Conservation (phyloP, 2,888 invertebrate species). For the Amiota mariae region DNA sequence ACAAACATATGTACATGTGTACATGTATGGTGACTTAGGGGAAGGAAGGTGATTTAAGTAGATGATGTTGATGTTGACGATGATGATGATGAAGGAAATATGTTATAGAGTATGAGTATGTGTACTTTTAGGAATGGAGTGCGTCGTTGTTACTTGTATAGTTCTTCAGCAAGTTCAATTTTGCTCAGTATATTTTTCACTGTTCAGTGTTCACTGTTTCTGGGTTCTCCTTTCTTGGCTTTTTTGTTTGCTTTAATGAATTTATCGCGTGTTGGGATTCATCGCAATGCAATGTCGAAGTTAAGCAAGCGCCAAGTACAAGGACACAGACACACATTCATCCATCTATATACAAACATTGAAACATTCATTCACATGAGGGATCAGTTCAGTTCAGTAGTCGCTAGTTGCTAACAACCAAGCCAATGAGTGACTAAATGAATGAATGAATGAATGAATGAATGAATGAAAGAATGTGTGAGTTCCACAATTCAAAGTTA, state of each 20-base stretch:
- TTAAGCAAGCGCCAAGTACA: slow-evolving; percentile 26
- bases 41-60: too few relatives aligned
- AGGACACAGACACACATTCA: background rate
- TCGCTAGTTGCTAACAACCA: background rate
- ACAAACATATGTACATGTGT: too few relatives aligned
- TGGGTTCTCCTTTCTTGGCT: background rate
- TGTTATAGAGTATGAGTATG: background rate
- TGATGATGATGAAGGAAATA: too few relatives aligned
- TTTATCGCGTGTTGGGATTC: slow-evolving; percentile 64
- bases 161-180: background rate
- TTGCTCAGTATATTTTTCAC: background rate
- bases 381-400: background rate
- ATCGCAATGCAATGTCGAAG: slow-evolving; percentile 33
- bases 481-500: background rate
- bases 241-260: slow-evolving; percentile 56
- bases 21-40: too few relatives aligned
- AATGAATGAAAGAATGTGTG: too few relatives aligned
- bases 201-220: background rate
- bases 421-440: background rate
- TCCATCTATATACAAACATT: background rate
- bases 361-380: background rate
- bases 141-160: background rate
- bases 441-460: too few relatives aligned
- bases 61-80: too few relatives aligned
- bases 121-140: background rate